These are phyloP conservation scores for Shinisaurus crocodilurus DNA, from an alignment of 2,113 vertebrate species.

Conservation along the genomic window DNA sequence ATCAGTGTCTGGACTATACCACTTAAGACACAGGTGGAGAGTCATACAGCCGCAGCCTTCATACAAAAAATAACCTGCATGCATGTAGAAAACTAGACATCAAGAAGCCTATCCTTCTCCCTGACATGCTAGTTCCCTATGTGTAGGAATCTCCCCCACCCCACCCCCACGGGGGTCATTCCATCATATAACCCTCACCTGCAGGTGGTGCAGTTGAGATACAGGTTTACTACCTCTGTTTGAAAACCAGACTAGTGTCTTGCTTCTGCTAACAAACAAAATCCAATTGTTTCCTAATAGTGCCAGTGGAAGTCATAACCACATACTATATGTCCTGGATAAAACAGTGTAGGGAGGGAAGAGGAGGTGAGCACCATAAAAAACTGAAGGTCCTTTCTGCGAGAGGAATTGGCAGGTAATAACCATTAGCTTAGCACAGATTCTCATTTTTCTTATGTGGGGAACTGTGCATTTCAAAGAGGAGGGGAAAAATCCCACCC, in stretches of 20 bases:
- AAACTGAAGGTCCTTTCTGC: not conserved
- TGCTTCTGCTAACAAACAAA: not conserved
- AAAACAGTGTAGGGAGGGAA: not conserved
- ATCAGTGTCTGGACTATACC: not conserved
- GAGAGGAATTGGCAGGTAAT: not conserved
- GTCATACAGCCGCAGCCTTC: not conserved
- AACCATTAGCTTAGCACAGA: not conserved
- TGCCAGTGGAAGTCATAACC: not conserved
- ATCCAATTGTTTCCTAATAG: not conserved
- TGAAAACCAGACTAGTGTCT: not conserved
- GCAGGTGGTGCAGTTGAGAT: not conserved
- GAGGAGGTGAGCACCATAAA: not conserved
- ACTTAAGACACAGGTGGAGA: not conserved
- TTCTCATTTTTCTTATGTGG: not conserved
- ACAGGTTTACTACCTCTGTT: not conserved
- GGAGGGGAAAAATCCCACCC: not conserved
- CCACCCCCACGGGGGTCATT: too few relatives aligned
- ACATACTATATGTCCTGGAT: not conserved
- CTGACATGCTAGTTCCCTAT: not conserved
- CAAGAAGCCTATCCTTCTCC: not conserved
- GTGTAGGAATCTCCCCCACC: not conserved
- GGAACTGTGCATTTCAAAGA: not conserved
- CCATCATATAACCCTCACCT: not conserved
- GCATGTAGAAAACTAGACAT: not conserved
- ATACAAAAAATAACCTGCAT: not conserved